Conservation (phyloP, 2,113 vertebrate species). For the Prinia subflava region DNA sequence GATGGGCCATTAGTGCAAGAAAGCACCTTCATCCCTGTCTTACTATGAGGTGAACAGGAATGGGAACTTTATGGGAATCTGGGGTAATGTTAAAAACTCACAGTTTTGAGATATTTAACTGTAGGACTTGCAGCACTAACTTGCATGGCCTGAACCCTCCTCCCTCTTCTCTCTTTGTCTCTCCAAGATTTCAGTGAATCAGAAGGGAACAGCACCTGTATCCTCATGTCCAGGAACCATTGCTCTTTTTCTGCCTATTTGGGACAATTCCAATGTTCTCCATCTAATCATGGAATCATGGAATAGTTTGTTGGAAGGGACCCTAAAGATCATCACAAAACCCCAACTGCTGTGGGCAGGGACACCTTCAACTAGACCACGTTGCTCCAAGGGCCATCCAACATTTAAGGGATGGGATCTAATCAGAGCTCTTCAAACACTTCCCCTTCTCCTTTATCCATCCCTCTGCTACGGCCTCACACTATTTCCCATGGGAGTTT, state of each 20-base stretch:
- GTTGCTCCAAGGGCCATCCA: background rate
- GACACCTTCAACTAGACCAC: background rate
- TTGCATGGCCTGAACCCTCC: rapidly evolving
- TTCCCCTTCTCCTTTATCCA: background rate
- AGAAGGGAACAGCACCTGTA: background rate
- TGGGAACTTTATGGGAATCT: background rate
- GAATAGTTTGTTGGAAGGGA: background rate
- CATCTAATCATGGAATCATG: background rate
- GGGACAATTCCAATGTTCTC: background rate
- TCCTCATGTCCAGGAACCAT: background rate
- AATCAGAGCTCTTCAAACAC: background rate
- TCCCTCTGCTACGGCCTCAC: background rate
- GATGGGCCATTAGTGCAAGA: background rate
- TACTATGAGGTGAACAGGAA: rapidly evolving
- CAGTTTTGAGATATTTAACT: background rate
- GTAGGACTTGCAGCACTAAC: background rate
- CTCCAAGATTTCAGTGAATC: background rate
- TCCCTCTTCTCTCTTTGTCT: background rate
- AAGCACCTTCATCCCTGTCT: background rate
- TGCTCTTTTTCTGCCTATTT: background rate
- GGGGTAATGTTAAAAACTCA: background rate
- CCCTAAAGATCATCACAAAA: background rate
- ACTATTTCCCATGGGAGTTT: background rate
- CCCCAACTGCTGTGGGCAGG: background rate
- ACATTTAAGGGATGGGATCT: background rate